Conservation (phyloP, 2,888 invertebrate species). For the Cheilosia grossa region DNA sequence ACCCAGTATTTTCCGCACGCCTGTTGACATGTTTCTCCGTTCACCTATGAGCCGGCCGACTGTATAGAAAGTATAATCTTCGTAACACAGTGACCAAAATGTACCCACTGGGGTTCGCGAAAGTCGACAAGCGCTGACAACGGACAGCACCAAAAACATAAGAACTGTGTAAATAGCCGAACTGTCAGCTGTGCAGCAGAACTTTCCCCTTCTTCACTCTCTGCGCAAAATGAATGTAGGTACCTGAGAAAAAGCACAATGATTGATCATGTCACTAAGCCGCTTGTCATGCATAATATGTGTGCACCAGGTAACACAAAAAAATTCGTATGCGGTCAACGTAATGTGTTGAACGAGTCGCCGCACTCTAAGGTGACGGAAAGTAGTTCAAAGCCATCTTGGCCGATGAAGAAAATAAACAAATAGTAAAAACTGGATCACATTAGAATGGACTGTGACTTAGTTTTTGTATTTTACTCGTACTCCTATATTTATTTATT, state of each 20-base stretch:
- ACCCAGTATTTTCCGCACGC: constrained; percentile 28
- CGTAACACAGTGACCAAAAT: constrained; percentile 44
- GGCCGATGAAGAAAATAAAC: constrained; percentile 30
- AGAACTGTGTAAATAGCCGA: neutral
- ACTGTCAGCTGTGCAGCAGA: neutral
- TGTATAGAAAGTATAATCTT: constrained; percentile 23
- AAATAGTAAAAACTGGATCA: constrained; percentile 36
- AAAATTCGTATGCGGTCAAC: constrained; percentile 49
- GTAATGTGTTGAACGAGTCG: constrained; percentile 32
- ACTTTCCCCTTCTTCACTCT: constrained; percentile 18
- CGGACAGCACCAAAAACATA: neutral
- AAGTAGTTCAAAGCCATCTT: constrained; percentile 73
- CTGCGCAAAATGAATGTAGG: neutral
- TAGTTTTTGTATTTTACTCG: constrained; percentile 24
- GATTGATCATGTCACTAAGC: constrained; percentile 20
- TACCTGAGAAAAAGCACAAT: constrained; percentile 1
- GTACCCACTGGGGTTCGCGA: constrained; percentile 1
- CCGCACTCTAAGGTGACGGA: constrained; percentile 40
- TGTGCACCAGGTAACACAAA: neutral
- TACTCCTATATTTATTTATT: constrained; percentile 28
- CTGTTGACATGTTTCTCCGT: constrained; percentile 10
- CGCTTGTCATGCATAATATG: constrained; percentile 25
- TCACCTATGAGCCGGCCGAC: constrained; percentile 19
- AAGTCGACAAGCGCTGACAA: constrained; percentile 15
- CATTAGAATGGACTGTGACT: constrained; percentile 52